A percentile compares a stretch with the other conserved stretches of the same genome.
Conservation (phyloP, 2,888 invertebrate genomes). For the Seira ritae region DNA sequence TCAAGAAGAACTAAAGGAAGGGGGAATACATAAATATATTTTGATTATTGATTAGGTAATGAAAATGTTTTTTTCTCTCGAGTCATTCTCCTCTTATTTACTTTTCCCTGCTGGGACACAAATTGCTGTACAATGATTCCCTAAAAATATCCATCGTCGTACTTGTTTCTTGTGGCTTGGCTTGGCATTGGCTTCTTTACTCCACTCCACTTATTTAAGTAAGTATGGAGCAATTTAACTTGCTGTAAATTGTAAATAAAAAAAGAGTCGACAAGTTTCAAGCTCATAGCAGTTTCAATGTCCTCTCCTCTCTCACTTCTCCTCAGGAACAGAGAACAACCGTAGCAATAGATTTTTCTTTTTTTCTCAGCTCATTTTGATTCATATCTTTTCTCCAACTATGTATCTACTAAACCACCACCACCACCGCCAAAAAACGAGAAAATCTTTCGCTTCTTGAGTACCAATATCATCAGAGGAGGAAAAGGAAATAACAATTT, state of each 20-base stretch:
- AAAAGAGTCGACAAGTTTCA: not conserved
- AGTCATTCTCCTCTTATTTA: slow-evolving; percentile 74
- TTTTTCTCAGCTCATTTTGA: slow-evolving; percentile 22
- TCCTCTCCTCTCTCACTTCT: not conserved
- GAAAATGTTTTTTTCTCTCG: slow-evolving; percentile 72
- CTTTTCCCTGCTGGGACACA: slow-evolving; percentile 74
- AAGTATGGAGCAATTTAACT: too few relatives aligned
- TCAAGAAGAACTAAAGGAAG: slow-evolving; percentile 20
- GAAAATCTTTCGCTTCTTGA: too few relatives aligned
- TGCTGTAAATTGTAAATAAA: too few relatives aligned
- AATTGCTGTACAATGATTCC: slow-evolving; percentile 74
- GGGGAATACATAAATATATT: slow-evolving; percentile 44
- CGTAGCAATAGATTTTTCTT: too few relatives aligned
- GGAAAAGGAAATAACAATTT: not conserved
- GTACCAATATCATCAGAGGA: not conserved
- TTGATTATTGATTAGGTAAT: slow-evolving; percentile 74
- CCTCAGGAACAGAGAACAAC: too few relatives aligned
- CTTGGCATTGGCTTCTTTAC: too few relatives aligned
- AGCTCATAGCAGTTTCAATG: not conserved
- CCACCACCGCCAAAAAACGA: slow-evolving; percentile 13
- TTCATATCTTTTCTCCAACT: slow-evolving; percentile 40
- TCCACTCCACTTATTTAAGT: too few relatives aligned
- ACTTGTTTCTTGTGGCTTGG: slow-evolving; percentile 12
- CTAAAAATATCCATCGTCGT: slow-evolving; percentile 66
- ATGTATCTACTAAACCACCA: too few relatives aligned